Conservation (phyloP, 2,888 invertebrate genomes). For the Acanthosepion pharaonis region DNA sequence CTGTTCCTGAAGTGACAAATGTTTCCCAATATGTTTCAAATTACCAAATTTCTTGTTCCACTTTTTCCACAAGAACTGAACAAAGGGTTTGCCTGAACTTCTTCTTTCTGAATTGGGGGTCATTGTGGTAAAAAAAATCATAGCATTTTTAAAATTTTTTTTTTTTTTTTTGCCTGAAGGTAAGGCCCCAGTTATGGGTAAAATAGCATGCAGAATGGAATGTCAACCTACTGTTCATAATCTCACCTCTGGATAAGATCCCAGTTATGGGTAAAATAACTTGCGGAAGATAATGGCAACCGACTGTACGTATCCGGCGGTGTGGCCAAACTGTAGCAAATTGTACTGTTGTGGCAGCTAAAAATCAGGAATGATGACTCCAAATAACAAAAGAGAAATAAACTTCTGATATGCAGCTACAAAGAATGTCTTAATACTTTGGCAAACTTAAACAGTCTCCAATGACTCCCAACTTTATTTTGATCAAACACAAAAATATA, state of each 20-base stretch:
- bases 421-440: conserved; percentile 12
- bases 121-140: not conserved
- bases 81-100: not conserved
- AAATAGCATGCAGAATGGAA: conserved; percentile 23
- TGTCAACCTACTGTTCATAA: conserved; percentile 33
- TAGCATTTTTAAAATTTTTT: not conserved
- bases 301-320: conserved; percentile 33
- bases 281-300: conserved; percentile 33
- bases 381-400: conserved; percentile 22
- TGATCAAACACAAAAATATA: not conserved
- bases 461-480: conserved; percentile 33
- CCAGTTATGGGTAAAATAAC: conserved; percentile 33
- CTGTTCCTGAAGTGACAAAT: not conserved
- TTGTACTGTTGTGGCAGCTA: conserved; percentile 33
- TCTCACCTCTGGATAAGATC: conserved; percentile 23
- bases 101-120: not conserved
- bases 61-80: not conserved
- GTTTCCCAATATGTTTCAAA: not conserved
- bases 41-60: not conserved
- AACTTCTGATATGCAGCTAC: conserved; percentile 2
- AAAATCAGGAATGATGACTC: conserved; percentile 21
- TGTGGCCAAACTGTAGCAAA: conserved; percentile 33
- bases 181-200: conserved; percentile 15
- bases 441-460: conserved; percentile 33
- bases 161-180: not conserved